phyloP scores from a whole-genome alignment of 2,888 invertebrate genomes.

The Cryptus armator region DNA sequence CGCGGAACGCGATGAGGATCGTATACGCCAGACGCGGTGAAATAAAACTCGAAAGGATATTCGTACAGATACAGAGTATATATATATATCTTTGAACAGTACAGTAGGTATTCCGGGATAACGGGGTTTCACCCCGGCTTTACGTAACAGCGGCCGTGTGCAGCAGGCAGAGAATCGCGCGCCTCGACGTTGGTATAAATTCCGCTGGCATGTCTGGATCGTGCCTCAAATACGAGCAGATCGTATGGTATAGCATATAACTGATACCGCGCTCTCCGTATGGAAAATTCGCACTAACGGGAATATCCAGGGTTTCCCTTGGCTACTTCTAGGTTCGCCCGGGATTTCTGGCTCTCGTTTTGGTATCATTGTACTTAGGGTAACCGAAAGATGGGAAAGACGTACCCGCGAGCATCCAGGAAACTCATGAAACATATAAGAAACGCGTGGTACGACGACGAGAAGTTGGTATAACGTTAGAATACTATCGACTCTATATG shows the following conservation, averaged over 20 bases:
- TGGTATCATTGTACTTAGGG: slow-evolving; percentile 25
- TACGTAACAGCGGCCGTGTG: slow-evolving; percentile 53
- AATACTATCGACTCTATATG: slow-evolving; percentile 6
- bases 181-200: slow-evolving; percentile 73
- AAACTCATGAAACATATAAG: slow-evolving; percentile 50
- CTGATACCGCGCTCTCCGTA: slow-evolving; percentile 9
- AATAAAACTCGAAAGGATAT: slow-evolving; percentile 48
- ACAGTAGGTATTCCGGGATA: slow-evolving; percentile 35
- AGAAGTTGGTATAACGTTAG: not conserved
- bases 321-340: slow-evolving; percentile 35
- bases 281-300: slow-evolving; percentile 2
- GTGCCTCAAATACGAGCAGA: slow-evolving; percentile 75
- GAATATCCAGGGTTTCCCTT: slow-evolving; percentile 17
- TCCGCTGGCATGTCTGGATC: slow-evolving; percentile 73
- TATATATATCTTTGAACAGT: slow-evolving; percentile 1
- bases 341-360: slow-evolving; percentile 37
- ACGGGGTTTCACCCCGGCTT: slow-evolving; percentile 35
- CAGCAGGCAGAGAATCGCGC: slow-evolving; percentile 31
- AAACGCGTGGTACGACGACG: slow-evolving; percentile 24
- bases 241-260: slow-evolving; percentile 44
- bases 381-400: slow-evolving; percentile 11
- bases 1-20: slow-evolving; percentile 19
- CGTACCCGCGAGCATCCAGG: slow-evolving; percentile 24
- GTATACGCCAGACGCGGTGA: slow-evolving; percentile 15
- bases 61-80: not conserved